Base-by-base conservation (phyloP, 2,113 vertebrate species). In the Synchiropus splendidus region DNA sequence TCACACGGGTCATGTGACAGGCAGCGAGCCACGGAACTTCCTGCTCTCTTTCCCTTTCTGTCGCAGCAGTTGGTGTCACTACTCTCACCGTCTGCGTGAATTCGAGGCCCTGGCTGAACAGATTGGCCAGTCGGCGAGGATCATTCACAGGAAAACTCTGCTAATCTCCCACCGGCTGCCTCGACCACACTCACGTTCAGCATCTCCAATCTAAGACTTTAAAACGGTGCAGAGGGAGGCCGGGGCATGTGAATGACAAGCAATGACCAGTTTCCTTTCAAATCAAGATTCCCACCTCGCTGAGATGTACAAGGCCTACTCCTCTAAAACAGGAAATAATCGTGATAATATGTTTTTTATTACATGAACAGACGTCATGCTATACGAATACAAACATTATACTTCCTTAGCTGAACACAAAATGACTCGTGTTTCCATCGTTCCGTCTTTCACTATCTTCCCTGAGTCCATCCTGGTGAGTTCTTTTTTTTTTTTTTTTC, bases 71-170 rank as follows among this genome's bases (percentile, higher is more conserved):
- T 72, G 75, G 75, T 81, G 74, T 71, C 76, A 78, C 78, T 75
- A 76, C 72, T 72, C 63, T 57, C 57, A 53, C 73, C 73, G 75
- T 75, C 78, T 77, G 81, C 65, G 63, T 75, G 76, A 75, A 65
- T 81, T 44, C 56, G 54, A 71, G 70, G 67, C 65, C 67, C 61
- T 54, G 57, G 65, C 59, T 67, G 77, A 79, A 80, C 76, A 79
- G 78, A 78, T 78, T 78, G 76, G 77, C 70, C 72, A 76, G 74
- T 80, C 77, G 79, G 67, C 47, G 65, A 77, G 72, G 78, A 81
- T 82, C 77, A 80, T 62, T 76, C 58, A 45, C 61, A 51, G 71
- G 21, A 73, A 78, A 77, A 78, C 56, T 78, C 67, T 52, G 57
- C 61, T 79, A 79, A 77, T 75, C 76, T 70, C 58, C 64, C 67